Evolutionary conservation across 2,888 invertebrate species (phyloP), one percentile per base, ranked within the genome.

Genomic region (Lepidonotus clava): DNA sequence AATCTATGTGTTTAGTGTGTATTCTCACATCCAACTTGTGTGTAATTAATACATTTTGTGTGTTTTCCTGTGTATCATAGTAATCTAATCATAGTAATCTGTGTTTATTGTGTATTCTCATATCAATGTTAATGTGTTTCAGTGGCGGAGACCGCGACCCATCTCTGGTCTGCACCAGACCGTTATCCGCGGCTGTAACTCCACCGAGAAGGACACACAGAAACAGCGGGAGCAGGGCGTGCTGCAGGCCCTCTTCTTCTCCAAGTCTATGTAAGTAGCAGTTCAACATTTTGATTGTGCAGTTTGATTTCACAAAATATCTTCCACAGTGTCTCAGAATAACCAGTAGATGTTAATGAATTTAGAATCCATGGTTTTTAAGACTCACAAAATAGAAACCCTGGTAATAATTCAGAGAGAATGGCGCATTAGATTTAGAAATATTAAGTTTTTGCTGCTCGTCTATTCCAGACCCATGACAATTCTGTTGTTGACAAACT

Each of bases 181-280:
- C 2, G 76, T 90, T 14, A 90, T 92, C 28, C 14, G 2, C 96
- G 94, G 94, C 0, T 91, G 91, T 51, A 97, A 97, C 92, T 98
- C 98, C 93, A 96, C 96, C 92, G 98, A 99, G 95, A 97, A 96
- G 93, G 96, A 96, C 86, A 96, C 97, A 84, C 98, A 98, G 94
- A 96, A 96, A 89, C 96, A 97, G 84, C 95, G 98, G 32, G 98
- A 98, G 94, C 96, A 97, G 92, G 96, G 96, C 56, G 97, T 97
- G 0, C 95, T 98, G 34, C 93, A 93, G 89, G 94, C 93, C 32
- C 89, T 95, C n/a, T 95, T 93, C 91, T 94, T 95, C 91, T 91
- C 92, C 88, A 93, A 93, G 87, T 61, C 86, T 34, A 88, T 89
- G 90, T 90, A 87, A 87, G 89, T 88, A 40, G 8, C 5, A 46